Conservation (phyloP, 30 jellyfish, hydroid and myxozoan genomes). For the Hydractinia symbiolongicarpus region DNA sequence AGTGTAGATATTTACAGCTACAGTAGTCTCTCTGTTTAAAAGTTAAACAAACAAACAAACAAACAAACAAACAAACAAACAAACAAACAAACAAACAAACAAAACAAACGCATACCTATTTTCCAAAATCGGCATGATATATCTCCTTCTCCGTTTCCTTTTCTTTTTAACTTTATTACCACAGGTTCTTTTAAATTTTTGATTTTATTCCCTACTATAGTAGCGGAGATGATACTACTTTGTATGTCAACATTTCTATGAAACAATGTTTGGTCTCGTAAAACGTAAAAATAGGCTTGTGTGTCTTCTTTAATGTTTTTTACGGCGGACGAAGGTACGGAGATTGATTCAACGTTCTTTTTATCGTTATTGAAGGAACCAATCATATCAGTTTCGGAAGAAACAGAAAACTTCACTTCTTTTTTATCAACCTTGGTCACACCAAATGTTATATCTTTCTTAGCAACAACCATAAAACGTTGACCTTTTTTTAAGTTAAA, state of each 20-base stretch:
- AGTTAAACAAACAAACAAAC: background rate
- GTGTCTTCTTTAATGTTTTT: conserved; percentile 7
- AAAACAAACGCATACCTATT: background rate
- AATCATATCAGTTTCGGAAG: background rate
- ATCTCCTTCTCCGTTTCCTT: background rate
- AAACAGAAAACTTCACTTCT: background rate
- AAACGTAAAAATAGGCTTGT: background rate
- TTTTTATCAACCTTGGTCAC: background rate
- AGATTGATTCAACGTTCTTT: background rate
- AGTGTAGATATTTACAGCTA: too few species aligned
- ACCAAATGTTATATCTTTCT: background rate
- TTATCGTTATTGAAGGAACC: background rate
- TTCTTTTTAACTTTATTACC: background rate
- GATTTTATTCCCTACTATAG: background rate
- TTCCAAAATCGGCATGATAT: background rate
- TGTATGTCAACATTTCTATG: background rate
- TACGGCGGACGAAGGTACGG: conserved; percentile 1
- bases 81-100: background rate
- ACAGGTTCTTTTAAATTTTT: background rate
- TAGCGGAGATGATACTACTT: background rate
- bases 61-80: background rate
- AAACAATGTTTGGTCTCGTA: background rate
- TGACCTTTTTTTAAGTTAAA: background rate
- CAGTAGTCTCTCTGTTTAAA: too few species aligned
- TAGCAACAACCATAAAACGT: background rate